These are phyloP conservation scores for Ptilodon capucinus DNA, from an alignment of 2,888 invertebrate species.

Conservation along the genomic window DNA sequence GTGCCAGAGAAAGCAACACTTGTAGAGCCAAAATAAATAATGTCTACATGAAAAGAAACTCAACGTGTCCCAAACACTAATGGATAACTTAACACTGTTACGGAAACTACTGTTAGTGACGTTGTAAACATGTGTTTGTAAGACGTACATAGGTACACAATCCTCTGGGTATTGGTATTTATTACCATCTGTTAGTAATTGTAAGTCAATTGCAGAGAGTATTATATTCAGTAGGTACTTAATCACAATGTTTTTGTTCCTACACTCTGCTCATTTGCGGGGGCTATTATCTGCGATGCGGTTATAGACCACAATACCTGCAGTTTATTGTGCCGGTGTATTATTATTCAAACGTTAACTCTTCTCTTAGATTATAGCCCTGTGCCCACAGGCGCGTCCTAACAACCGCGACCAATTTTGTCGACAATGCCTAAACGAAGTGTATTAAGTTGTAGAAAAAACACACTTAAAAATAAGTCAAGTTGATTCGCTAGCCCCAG, in stretches of 20 bases:
- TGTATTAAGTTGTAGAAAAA: too few species aligned
- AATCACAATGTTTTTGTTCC: constrained; percentile 26
- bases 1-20: constrained; percentile 1
- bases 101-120: constrained; percentile 10
- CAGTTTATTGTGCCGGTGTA: constrained; percentile 20
- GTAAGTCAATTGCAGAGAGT: too few species aligned
- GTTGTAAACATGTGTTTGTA: constrained; percentile 10
- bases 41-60: neutral
- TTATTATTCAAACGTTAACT: constrained; percentile 34
- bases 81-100: neutral
- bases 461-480: too few species aligned
- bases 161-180: neutral
- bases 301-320: constrained; percentile 37
- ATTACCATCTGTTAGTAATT: constrained; percentile 25
- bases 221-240: constrained; percentile 16
- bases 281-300: constrained; percentile 32
- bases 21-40: constrained; percentile 5
- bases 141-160: constrained; percentile 5
- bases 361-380: constrained; percentile 40
- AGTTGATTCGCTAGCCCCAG: too few species aligned
- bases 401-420: too few species aligned
- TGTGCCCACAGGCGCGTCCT: too few species aligned
- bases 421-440: too few species aligned
- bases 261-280: constrained; percentile 20
- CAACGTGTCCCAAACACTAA: neutral